phyloP scores from a whole-genome alignment of 2,113 vertebrate genomes.

The Reinhardtius hippoglossoides region DNA sequence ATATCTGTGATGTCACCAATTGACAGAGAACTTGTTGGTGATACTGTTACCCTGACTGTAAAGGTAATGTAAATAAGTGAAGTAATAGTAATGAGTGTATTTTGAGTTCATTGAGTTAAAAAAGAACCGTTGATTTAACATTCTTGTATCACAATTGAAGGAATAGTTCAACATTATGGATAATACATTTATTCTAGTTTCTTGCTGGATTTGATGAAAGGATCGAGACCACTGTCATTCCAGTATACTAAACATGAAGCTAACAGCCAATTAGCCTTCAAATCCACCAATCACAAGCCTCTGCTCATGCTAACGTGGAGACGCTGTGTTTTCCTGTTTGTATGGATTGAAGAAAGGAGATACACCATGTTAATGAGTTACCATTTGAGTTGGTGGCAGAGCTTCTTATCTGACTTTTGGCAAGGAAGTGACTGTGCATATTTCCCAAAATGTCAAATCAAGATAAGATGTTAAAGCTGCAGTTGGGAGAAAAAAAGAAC shows the following conservation, averaged over 20 bases:
- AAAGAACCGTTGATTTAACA: too few relatives aligned
- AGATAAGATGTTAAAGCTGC: background rate
- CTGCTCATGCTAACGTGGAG: background rate
- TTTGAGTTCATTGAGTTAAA: too few relatives aligned
- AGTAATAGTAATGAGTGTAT: background rate
- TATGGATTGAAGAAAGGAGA: background rate
- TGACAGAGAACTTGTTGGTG: conserved; percentile 86
- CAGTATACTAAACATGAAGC: background rate
- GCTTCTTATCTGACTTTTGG: background rate
- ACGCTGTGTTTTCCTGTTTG: background rate
- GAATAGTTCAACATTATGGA: background rate
- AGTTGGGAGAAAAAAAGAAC: too few relatives aligned
- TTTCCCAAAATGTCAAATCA: background rate
- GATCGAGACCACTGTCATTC: background rate
- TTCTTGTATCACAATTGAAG: background rate
- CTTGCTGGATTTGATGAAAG: too few relatives aligned
- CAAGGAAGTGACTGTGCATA: background rate
- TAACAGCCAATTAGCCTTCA: background rate
- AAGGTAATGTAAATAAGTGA: conserved; percentile 71
- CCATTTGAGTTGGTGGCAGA: background rate
- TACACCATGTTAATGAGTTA: background rate
- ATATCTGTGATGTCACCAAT: conserved; percentile 79
- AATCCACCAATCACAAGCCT: background rate
- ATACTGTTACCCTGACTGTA: conserved; percentile 82
- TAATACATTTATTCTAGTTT: background rate